Conservation (phyloP, 2,888 invertebrate species). For the Idaea aversata region DNA sequence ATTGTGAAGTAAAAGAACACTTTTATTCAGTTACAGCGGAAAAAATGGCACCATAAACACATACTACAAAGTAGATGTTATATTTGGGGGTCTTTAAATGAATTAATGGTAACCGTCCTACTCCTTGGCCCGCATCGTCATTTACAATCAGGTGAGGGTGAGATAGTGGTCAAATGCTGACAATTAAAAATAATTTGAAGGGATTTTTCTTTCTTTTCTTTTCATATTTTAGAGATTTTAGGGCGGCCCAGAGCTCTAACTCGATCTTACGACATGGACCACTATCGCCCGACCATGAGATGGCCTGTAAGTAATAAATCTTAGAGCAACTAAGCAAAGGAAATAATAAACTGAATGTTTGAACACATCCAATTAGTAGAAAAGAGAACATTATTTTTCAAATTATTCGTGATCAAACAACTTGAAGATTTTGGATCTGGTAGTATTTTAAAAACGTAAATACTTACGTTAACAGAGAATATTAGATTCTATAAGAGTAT, state of each 20-base stretch:
- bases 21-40: slow-evolving; percentile 31
- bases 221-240: too few species aligned
- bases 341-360: neutral
- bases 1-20: slow-evolving; percentile 25
- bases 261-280: too few species aligned
- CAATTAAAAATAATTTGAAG: too few species aligned
- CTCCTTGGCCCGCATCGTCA: neutral
- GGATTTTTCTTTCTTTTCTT: too few species aligned
- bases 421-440: too few species aligned
- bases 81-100: slow-evolving; percentile 5
- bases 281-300: neutral
- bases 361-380: neutral
- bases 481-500: too few species aligned
- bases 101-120: neutral
- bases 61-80: slow-evolving; percentile 13
- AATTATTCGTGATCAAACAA: too few species aligned
- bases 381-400: neutral
- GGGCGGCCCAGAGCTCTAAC: too few species aligned
- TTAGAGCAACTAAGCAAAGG: neutral
- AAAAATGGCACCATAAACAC: slow-evolving; percentile 28
- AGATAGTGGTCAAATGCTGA: too few species aligned
- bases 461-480: too few species aligned
- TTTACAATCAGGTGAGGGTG: too few species aligned
- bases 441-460: too few species aligned
- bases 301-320: neutral